A percentile compares a stretch with the other conserved stretches of the same genome.
Conservation (phyloP, 2,888 invertebrate genomes). For the Ganaspis brasiliensis region DNA sequence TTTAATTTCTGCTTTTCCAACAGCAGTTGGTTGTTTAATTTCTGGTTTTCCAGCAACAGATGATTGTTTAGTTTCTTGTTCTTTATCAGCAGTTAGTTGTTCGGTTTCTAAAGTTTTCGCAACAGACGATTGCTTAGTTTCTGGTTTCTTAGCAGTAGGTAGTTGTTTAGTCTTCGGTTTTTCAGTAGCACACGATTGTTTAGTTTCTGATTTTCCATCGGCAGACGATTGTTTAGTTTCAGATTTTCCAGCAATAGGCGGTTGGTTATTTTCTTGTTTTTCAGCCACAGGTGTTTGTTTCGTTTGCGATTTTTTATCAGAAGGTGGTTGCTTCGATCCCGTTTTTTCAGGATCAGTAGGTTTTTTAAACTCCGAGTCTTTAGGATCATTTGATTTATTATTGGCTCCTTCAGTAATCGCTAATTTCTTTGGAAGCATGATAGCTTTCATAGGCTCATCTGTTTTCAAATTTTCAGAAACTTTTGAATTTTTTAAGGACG, state of each 20-base stretch:
- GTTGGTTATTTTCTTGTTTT: constrained; percentile 68
- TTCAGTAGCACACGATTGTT: constrained; percentile 63
- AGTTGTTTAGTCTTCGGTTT: constrained; percentile 67
- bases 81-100: background rate
- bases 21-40: background rate
- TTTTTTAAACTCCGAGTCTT: background rate
- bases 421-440: background rate
- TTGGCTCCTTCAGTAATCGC: constrained; percentile 9
- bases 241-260: background rate
- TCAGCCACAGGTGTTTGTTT: background rate
- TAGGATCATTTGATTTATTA: constrained; percentile 69
- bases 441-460: constrained; percentile 10
- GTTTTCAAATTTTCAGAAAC: constrained; percentile 70
- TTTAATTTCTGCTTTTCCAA: constrained; percentile 62
- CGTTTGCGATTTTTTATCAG: constrained; percentile 65
- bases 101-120: background rate
- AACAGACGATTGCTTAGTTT: background rate
- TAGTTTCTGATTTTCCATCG: background rate
- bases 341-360: constrained; percentile 69
- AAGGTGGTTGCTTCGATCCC: constrained; percentile 77
- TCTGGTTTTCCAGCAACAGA: background rate
- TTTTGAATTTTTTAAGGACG: constrained; percentile 46
- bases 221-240: background rate
- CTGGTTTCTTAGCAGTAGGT: background rate
- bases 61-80: background rate